Base-by-base conservation (phyloP, 2,113 vertebrate genomes). In the Salvator merianae region DNA sequence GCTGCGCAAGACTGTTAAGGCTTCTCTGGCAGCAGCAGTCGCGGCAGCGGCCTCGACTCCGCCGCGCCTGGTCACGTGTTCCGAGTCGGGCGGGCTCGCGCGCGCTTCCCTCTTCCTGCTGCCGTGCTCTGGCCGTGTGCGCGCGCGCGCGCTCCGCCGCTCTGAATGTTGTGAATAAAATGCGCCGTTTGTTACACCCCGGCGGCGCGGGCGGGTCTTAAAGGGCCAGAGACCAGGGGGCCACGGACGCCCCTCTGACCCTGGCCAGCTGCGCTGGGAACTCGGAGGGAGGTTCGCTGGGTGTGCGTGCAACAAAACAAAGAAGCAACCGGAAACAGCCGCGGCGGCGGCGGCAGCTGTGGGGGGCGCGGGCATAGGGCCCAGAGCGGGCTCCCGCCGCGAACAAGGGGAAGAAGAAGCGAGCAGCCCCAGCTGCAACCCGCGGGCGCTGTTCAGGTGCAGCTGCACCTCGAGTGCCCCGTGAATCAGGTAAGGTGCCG, bases 101-200 rank as follows among this genome's bases (percentile, higher is more conserved):
- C 68, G 32, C 30, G 1, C 68, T 53, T 53, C 55, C 53, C 32
- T 63, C 28, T 87, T 87, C 89, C 84, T 12, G 30, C n/a, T 24
- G 36, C 13, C 26, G 30, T 5, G 14, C 18, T 59, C 16, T 20
- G 16, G 55, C 4, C 20, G 1, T 20, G 55, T 16, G 30, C 55
- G 28, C 30, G 30, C 84, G 89, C 92, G 88, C 91, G 94, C 95
- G 84, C 95, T 34, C 76, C 70, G 93, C 94, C 90, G 94, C 90
- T 94, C 88, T 89, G 87, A 96, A 94, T 96, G 95, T 95, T 95
- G 94, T 93, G 93, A 94, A 93, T 93, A 90, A 90, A 93, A 94
- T 79, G 93, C 90, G 79, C 90, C 90, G 86, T 93, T 90, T 88
- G 88, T 93, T 91, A 66, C 91, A 89, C 91, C 89, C 28, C 55